Evolutionary conservation across 2,888 invertebrate species (phyloP).

Genomic region (Sphaeridia pumilis): DNA sequence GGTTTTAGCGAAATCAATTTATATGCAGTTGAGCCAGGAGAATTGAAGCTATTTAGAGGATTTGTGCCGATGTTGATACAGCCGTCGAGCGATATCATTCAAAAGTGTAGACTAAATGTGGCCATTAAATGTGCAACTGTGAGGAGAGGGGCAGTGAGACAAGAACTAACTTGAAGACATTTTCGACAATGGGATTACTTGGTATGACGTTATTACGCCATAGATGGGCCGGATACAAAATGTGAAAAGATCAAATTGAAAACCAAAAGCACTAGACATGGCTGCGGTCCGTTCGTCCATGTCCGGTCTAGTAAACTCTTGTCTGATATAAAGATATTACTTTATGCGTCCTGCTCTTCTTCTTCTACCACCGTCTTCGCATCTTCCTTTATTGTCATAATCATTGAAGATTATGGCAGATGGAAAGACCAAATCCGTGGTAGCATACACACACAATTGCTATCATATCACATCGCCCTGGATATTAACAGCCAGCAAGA

Average conservation of each 20-base stretch:
- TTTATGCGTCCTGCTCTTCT: background rate
- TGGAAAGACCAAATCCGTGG: slow-evolving; percentile 11
- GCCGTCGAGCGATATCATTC: background rate
- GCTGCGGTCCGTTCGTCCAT: slow-evolving; percentile 3
- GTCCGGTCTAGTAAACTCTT: too few species aligned
- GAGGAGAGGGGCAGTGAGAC: too few species aligned
- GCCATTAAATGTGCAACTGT: background rate
- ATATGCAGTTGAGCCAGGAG: slow-evolving; percentile 1
- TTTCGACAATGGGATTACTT: slow-evolving; percentile 16
- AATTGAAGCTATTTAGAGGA: background rate
- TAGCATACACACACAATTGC: slow-evolving; percentile 14
- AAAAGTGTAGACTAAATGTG: slow-evolving; percentile 3
- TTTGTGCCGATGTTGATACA: slow-evolving; percentile 3
- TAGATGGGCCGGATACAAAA: slow-evolving; percentile 13
- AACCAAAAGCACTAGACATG: slow-evolving; percentile 17
- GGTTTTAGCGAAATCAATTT: background rate
- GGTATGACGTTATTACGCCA: slow-evolving; percentile 15
- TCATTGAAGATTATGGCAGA: slow-evolving; percentile 19
- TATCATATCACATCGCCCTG: slow-evolving; percentile 11
- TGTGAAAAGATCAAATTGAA: slow-evolving; percentile 20
- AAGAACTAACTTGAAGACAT: slow-evolving; percentile 3
- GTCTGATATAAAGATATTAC: too few species aligned
- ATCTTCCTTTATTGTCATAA: slow-evolving; percentile 18
- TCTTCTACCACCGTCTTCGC: background rate
- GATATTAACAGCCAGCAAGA: background rate